A percentile compares a stretch with the other conserved stretches of the same genome.
Evolutionary conservation across 2,888 invertebrate genomes (phyloP).

Genomic region (Drosophila mimetica): DNA sequence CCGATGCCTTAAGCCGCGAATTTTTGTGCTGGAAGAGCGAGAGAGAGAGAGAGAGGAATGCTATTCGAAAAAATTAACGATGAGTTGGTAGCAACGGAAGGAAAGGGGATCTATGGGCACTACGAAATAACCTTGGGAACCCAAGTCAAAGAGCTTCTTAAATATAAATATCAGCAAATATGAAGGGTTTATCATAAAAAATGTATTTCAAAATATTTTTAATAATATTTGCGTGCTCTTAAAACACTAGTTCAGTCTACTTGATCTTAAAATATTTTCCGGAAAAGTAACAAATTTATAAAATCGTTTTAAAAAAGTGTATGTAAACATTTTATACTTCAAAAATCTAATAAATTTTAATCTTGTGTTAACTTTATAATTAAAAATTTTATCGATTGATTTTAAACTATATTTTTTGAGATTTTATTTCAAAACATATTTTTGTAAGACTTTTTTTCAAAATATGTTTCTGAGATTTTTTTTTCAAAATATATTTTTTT

Average conservation of each 20-base stretch:
- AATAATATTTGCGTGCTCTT: too few relatives aligned
- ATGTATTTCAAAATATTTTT: too few relatives aligned
- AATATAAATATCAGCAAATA: background rate
- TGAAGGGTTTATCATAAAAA: background rate
- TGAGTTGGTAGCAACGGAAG: constrained; percentile 4
- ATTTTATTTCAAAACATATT: too few relatives aligned
- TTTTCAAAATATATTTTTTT: background rate
- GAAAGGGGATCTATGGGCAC: background rate
- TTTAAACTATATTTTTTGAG: too few relatives aligned
- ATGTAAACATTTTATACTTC: background rate
- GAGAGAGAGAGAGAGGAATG: background rate
- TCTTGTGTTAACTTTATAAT: too few relatives aligned
- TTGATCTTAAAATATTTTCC: background rate
- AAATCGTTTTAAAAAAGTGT: background rate
- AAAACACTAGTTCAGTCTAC: too few relatives aligned
- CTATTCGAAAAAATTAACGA: constrained; percentile 13
- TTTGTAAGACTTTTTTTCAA: too few relatives aligned
- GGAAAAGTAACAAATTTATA: background rate
- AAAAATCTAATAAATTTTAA: too few relatives aligned
- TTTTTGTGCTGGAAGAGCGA: constrained; percentile 1
- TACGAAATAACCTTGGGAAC: background rate
- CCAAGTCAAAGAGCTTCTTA: background rate
- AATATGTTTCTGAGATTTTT: too few relatives aligned
- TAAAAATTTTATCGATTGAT: too few relatives aligned
- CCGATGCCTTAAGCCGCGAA: constrained; percentile 81